Evolutionary conservation across 2,113 vertebrate species (phyloP).

Genomic region (Xyrauchen texanus): DNA sequence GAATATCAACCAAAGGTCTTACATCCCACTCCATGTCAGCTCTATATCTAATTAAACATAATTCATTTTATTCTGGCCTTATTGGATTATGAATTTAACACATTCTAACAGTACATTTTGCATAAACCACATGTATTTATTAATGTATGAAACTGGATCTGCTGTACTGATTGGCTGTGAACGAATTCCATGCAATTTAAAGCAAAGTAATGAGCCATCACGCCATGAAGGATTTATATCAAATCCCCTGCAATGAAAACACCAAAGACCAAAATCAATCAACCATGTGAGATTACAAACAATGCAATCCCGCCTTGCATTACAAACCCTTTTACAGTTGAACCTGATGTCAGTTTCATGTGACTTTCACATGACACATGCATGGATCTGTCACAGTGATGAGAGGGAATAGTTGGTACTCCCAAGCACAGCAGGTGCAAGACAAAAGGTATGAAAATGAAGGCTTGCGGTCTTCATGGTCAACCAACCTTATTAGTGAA

Average conservation of each 20-base stretch:
- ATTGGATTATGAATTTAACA: slow-evolving; percentile 10
- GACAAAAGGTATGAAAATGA: slow-evolving; percentile 25
- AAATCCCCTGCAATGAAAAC: background rate
- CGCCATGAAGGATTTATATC: background rate
- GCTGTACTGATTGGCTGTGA: background rate
- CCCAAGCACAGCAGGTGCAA: slow-evolving; percentile 12
- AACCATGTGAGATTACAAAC: background rate
- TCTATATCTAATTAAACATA: slow-evolving; percentile 52
- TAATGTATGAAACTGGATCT: background rate
- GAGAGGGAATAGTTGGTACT: slow-evolving; percentile 21
- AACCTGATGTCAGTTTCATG: background rate
- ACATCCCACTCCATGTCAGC: slow-evolving; percentile 50
- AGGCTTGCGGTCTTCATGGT: slow-evolving; percentile 33
- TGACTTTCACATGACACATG: background rate
- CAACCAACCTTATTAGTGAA: slow-evolving; percentile 33
- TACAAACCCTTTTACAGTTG: background rate
- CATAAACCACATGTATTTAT: background rate
- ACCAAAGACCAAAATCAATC: background rate
- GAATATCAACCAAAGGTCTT: slow-evolving; percentile 55
- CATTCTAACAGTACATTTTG: background rate
- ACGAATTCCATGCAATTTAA: background rate
- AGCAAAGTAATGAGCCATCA: background rate
- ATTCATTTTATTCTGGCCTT: slow-evolving; percentile 23
- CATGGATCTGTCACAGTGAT: background rate
- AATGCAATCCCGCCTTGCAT: slow-evolving; percentile 16